These are phyloP conservation scores for Tetranychus piercei DNA, from an alignment of 2,888 invertebrate genomes.

Conservation along the genomic window DNA sequence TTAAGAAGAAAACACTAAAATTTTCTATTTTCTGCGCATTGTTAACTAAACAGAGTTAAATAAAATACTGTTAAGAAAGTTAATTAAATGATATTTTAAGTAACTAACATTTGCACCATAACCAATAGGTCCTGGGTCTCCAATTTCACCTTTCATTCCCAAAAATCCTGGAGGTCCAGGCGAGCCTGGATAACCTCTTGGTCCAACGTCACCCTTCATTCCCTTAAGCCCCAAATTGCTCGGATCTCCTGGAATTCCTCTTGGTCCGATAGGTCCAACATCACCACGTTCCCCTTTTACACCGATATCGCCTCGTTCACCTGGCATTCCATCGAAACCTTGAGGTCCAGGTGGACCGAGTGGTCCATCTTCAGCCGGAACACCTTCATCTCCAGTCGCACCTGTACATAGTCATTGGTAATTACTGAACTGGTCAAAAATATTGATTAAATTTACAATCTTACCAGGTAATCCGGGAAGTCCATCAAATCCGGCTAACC, in stretches of 20 bases:
- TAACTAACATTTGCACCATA: neutral
- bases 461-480: slow-evolving; percentile 9
- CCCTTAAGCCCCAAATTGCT: neutral
- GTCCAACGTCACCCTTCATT: neutral
- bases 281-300: neutral
- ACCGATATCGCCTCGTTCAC: neutral
- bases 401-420: no score
- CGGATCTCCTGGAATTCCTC: neutral
- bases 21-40: no score
- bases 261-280: neutral
- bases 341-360: neutral
- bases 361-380: neutral
- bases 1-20: no score
- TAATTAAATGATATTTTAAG: no score
- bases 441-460: neutral
- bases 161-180: neutral
- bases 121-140: neutral
- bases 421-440: no score
- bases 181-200: neutral
- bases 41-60: no score
- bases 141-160: neutral
- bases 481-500: neutral
- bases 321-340: slow-evolving; percentile 2
- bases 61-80: no score
- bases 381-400: neutral